Evolutionary conservation across 1,140 invertebrate species (phyloP).

Genomic region (Melipona quadrifasciata): DNA sequence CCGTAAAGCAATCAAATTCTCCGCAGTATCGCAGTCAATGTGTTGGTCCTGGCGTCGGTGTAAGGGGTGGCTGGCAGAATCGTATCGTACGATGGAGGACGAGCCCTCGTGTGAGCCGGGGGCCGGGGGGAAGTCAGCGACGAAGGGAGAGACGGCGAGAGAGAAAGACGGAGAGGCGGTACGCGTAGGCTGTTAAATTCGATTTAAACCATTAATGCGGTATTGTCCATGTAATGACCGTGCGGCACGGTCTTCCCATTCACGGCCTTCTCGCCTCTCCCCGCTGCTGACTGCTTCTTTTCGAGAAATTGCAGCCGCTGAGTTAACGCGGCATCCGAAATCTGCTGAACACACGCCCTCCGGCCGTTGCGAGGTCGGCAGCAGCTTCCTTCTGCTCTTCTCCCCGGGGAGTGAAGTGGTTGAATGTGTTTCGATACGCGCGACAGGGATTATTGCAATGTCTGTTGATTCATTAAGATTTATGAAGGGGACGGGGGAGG

Average conservation of each 20-base stretch:
- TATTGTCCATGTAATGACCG: conserved; percentile 76
- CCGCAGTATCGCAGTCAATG: conserved; percentile 62
- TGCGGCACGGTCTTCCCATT: conserved; percentile 49
- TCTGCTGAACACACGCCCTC: conserved; percentile 21
- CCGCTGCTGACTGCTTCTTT: conserved; percentile 68
- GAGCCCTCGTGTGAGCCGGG: background rate
- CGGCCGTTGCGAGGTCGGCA: background rate
- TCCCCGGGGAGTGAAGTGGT: too few relatives aligned
- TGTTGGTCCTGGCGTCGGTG: conserved; percentile 56
- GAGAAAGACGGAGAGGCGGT: background rate
- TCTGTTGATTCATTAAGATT: conserved; percentile 19
- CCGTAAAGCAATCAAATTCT: conserved; percentile 77
- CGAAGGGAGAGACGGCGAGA: conserved; percentile 5
- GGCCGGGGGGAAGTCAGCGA: background rate
- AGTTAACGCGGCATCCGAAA: conserved; percentile 30
- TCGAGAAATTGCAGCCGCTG: conserved; percentile 41
- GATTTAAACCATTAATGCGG: conserved; percentile 77
- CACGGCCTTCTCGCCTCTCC: conserved; percentile 40
- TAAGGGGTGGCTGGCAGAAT: conserved; percentile 17
- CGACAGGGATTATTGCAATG: background rate
- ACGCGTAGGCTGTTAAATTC: conserved; percentile 75
- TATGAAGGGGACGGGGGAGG: background rate
- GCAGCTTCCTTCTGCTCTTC: background rate
- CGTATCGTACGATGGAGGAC: conserved; percentile 20
- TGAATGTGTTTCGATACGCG: background rate